Evolutionary conservation across 2,797 vertebrate genomes (phyloP).

Genomic region (Coreius guichenoti): DNA sequence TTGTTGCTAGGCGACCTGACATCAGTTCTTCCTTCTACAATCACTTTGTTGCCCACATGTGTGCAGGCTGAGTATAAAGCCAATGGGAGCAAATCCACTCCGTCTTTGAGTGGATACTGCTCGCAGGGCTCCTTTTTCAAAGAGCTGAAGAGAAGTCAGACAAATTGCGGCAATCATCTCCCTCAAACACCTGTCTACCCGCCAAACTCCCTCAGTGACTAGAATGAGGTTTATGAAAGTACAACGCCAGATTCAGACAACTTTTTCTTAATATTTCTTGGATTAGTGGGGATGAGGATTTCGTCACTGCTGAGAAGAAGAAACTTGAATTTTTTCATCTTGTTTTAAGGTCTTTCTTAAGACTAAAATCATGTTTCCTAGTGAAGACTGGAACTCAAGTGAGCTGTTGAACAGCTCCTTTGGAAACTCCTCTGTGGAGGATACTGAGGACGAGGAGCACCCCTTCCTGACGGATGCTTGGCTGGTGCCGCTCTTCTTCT

Average conservation of each 20-base stretch:
- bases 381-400: slow-evolving; percentile 74
- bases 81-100: slow-evolving; percentile 45
- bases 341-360: neutral
- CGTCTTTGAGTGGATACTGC: slow-evolving; percentile 51
- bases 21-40: slow-evolving; percentile 61
- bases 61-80: slow-evolving; percentile 61
- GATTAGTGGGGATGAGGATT: neutral
- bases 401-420: slow-evolving; percentile 69
- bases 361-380: slow-evolving; percentile 42
- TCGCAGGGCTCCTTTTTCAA: slow-evolving; percentile 49
- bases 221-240: neutral
- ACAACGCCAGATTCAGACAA: neutral
- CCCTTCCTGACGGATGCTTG: slow-evolving; percentile 87
- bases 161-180: neutral
- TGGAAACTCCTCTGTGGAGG: slow-evolving; percentile 72
- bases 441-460: slow-evolving; percentile 69
- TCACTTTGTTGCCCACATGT: slow-evolving; percentile 61
- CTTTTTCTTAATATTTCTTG: neutral
- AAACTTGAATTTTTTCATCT: slow-evolving; percentile 9
- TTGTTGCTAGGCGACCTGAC: slow-evolving; percentile 70
- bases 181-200: neutral
- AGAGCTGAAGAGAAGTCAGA: neutral
- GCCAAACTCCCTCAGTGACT: neutral
- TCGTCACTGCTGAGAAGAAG: neutral
- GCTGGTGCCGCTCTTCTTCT: slow-evolving; percentile 87